Conservation (phyloP, 1,140 invertebrate species). For the Drosophila eugracilis region DNA sequence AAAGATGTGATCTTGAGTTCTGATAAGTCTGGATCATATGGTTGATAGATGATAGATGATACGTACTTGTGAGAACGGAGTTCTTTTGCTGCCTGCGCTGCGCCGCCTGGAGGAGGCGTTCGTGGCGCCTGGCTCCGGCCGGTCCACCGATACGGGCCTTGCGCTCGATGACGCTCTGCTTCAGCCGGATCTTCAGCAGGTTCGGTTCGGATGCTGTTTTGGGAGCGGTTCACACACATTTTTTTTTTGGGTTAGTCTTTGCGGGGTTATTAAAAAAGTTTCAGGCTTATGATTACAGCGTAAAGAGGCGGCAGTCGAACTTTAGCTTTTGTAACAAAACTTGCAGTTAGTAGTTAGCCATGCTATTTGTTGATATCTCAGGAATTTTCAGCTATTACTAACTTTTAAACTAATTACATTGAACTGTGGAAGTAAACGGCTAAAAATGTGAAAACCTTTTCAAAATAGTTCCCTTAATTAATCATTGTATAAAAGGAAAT, state of each 20-base stretch:
- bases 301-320: background rate
- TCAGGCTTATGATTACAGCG: constrained; percentile 8
- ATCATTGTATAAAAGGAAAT: no score
- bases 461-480: no score
- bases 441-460: no score
- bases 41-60: constrained; percentile 34
- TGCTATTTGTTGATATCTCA: background rate
- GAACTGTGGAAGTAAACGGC: background rate
- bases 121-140: constrained; percentile 93
- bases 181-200: constrained; percentile 97
- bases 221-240: constrained; percentile 31
- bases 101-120: constrained; percentile 89
- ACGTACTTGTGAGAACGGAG: constrained; percentile 92
- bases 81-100: constrained; percentile 89
- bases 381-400: background rate
- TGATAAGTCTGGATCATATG: constrained; percentile 19
- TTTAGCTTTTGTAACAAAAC: constrained; percentile 2
- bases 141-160: constrained; percentile 90
- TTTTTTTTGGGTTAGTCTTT: constrained; percentile 23
- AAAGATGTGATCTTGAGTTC: background rate
- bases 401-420: background rate
- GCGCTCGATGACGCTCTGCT: constrained; percentile 97
- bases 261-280: constrained; percentile 13
- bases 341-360: constrained; percentile 11
- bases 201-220: constrained; percentile 97